A percentile compares a stretch with the other conserved stretches of the same genome.
Evolutionary conservation across 1,140 invertebrate species (phyloP).

Genomic region (Bradysia coprophila): DNA sequence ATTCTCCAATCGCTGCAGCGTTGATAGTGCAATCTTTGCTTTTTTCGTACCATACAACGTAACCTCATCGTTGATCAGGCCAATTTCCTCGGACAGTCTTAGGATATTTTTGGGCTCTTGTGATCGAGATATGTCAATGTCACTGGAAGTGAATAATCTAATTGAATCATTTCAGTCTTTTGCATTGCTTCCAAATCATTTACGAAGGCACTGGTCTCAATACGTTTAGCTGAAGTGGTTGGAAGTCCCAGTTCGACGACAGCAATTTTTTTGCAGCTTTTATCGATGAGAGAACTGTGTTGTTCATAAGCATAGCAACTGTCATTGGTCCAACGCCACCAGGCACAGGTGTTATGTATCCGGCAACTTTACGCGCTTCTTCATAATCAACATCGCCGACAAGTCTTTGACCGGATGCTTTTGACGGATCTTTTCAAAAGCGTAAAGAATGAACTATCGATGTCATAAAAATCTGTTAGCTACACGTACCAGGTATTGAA

Average conservation of each 20-base stretch:
- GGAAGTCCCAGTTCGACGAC: conserved; percentile 41
- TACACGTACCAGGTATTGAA: conserved; percentile 63
- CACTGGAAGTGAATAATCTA: no score
- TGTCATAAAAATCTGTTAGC: no score
- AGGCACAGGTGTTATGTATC: conserved; percentile 90
- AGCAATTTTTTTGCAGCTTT: conserved; percentile 34
- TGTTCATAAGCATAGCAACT: conserved; percentile 93
- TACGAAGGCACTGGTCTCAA: conserved; percentile 52
- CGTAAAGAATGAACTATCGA: neutral
- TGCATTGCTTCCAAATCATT: no score
- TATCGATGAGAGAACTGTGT: conserved; percentile 74
- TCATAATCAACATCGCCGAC: conserved; percentile 90
- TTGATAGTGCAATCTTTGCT: conserved; percentile 78
- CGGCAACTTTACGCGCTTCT: conserved; percentile 59
- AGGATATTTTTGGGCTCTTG: conserved; percentile 77
- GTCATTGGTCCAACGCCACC: conserved; percentile 98
- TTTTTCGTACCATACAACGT: conserved; percentile 87
- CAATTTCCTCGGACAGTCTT: conserved; percentile 67
- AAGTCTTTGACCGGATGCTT: conserved; percentile 63
- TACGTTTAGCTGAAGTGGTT: conserved; percentile 34
- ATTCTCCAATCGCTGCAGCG: conserved; percentile 54
- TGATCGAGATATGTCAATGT: conserved; percentile 73
- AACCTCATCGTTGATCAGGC: conserved; percentile 61
- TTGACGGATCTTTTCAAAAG: conserved; percentile 50
- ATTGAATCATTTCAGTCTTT: no score